Evolutionary conservation across 2,888 invertebrate species (phyloP).

Genomic region (Cerastoderma edule): DNA sequence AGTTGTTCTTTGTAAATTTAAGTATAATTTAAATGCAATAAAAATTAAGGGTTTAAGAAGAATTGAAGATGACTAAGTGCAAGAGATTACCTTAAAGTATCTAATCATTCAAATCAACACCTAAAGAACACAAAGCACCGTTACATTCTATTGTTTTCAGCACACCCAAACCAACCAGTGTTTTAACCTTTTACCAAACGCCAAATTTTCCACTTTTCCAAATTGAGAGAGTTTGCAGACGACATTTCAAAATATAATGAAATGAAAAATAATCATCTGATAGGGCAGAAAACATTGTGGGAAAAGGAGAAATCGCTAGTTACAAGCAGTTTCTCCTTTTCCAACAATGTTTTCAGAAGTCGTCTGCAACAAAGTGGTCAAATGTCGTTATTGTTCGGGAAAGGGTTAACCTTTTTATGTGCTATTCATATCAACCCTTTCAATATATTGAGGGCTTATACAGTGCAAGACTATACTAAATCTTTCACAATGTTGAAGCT

Average conservation of each 20-base stretch:
- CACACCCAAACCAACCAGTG: not conserved
- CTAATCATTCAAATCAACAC: conserved; percentile 20
- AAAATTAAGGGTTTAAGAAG: not conserved
- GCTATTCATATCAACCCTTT: not conserved
- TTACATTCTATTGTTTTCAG: conserved; percentile 12
- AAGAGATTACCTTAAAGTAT: conserved; percentile 11
- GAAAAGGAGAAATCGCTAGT: too few species aligned
- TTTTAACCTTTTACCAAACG: not conserved
- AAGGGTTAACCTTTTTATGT: too few species aligned
- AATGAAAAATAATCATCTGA: not conserved
- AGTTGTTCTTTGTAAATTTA: too few species aligned
- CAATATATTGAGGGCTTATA: too few species aligned
- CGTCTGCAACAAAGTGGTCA: too few species aligned
- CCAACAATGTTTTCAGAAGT: too few species aligned
- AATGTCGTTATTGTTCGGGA: too few species aligned
- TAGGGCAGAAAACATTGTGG: too few species aligned
- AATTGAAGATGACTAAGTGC: conserved; percentile 18
- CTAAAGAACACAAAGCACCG: conserved; percentile 10
- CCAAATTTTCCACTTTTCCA: not conserved
- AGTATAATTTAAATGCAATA: conserved; percentile 1
- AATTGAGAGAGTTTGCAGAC: too few species aligned
- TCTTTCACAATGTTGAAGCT: too few species aligned
- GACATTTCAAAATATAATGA: not conserved
- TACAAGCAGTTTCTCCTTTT: too few species aligned
- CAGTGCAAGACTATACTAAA: too few species aligned